A percentile compares a stretch with the other conserved stretches of the same genome.
Evolutionary conservation across 2,797 vertebrate genomes (phyloP).

Genomic region (Sebastes aleutianus): DNA sequence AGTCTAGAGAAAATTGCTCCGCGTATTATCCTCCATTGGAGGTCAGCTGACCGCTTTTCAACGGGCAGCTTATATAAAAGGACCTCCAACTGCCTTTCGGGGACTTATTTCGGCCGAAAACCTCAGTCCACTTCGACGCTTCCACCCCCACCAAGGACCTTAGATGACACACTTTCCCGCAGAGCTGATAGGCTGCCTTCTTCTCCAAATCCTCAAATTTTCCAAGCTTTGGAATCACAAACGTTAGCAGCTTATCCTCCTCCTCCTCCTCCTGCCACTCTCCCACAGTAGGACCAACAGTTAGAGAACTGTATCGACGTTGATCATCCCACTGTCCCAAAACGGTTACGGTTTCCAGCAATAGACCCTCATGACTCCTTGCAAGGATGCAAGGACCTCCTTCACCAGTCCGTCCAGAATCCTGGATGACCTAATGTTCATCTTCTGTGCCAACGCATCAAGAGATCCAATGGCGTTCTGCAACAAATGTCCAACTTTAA

Average conservation of each 20-base stretch:
- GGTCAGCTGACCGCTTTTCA: no score
- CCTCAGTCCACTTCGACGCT: background rate
- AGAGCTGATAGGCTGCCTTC: background rate
- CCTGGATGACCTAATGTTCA: background rate
- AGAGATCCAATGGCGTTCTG: background rate
- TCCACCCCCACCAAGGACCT: background rate
- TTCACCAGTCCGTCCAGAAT: background rate
- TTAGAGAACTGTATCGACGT: background rate
- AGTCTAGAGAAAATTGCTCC: no score
- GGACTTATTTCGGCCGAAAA: background rate
- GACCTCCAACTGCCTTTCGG: no score
- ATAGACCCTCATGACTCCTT: background rate
- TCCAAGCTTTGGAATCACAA: background rate
- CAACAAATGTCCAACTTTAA: background rate
- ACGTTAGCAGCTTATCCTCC: background rate
- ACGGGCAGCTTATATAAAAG: background rate
- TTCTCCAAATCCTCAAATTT: background rate
- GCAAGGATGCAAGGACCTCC: background rate
- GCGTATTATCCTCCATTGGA: no score
- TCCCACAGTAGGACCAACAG: background rate
- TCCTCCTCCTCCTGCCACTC: background rate
- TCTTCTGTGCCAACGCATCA: background rate
- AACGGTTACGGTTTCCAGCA: background rate
- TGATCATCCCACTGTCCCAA: background rate
- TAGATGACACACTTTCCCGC: background rate